Evolutionary conservation across 2,888 invertebrate genomes (phyloP).

Genomic region (Mythimna pallens): DNA sequence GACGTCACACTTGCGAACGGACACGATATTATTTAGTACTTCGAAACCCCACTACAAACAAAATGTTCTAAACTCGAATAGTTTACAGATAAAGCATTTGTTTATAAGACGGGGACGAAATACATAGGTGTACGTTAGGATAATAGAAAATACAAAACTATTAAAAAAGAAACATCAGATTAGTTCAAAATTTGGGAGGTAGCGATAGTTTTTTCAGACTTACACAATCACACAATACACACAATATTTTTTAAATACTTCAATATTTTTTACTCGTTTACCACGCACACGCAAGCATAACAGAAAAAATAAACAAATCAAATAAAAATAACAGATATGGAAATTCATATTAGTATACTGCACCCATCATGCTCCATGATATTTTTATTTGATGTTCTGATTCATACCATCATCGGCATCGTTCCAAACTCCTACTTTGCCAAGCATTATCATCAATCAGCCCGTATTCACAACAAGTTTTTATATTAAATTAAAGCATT

Average conservation of each 20-base stretch:
- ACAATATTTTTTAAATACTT: too few species aligned
- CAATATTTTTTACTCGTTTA: too few species aligned
- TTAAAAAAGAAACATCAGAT: neutral
- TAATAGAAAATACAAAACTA: neutral
- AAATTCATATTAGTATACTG: neutral
- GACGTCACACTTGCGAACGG: neutral
- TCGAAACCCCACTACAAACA: neutral
- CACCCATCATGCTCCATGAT: neutral
- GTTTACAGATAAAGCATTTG: neutral
- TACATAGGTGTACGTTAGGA: too few species aligned
- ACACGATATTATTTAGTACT: too few species aligned
- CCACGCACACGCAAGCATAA: neutral
- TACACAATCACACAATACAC: too few species aligned
- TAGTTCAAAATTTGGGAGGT: neutral
- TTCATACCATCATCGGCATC: too few species aligned
- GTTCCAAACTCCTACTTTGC: too few species aligned
- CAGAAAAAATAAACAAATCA: too few species aligned
- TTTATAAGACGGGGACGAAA: neutral
- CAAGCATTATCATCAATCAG: too few species aligned
- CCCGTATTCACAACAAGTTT: too few species aligned
- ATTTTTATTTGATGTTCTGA: neutral
- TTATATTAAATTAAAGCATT: neutral
- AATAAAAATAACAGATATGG: neutral
- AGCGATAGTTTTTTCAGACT: constrained; percentile 4
- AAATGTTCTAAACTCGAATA: neutral